Conservation (phyloP, 2,113 vertebrate genomes). For the Calonectris borealis region DNA sequence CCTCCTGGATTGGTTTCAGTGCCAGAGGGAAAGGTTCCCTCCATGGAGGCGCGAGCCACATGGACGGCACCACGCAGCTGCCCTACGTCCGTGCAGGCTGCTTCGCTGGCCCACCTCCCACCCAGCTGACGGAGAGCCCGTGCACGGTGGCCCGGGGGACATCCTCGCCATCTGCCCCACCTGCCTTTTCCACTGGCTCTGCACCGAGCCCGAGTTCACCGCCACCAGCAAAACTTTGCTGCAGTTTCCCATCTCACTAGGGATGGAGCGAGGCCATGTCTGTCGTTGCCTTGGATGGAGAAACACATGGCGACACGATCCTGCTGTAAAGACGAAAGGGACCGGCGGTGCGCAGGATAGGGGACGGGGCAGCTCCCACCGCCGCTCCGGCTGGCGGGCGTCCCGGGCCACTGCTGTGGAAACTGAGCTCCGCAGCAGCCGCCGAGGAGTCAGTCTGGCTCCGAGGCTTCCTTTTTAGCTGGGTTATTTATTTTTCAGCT, state of each 20-base stretch:
- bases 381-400: rapidly evolving
- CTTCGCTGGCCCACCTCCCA: slow-evolving; percentile 6
- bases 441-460: not conserved
- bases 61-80: not conserved
- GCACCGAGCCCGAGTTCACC: not conserved
- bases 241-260: not conserved
- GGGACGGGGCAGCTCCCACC: not conserved
- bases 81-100: slow-evolving; percentile 12
- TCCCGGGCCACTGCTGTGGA: not conserved
- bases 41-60: not conserved
- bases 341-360: rapidly evolving
- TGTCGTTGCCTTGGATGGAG: not conserved
- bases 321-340: not conserved
- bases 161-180: slow-evolving; percentile 1
- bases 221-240: not conserved
- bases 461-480: not conserved
- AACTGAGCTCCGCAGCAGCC: not conserved
- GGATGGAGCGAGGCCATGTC: not conserved
- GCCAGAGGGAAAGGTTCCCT: slow-evolving; percentile 32
- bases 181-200: not conserved
- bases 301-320: rapidly evolving
- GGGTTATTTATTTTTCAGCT: not conserved
- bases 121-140: not conserved
- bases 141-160: not conserved
- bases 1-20: slow-evolving; percentile 21